Base-by-base conservation (phyloP, 2,888 invertebrate genomes). In the Ophioninae sp. region DNA sequence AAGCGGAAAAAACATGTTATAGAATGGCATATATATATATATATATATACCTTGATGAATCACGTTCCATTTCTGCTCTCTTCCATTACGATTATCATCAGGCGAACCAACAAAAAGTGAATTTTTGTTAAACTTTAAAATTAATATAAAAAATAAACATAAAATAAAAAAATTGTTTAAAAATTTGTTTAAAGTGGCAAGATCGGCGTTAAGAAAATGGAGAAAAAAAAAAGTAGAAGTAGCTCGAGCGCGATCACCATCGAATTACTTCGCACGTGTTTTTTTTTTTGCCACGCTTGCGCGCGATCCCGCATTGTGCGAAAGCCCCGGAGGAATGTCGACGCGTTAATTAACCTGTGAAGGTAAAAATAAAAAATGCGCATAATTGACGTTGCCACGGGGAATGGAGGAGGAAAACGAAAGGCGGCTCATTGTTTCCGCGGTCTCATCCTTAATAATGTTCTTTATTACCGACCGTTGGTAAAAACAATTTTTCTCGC, bases 311-410 rank as follows among this genome's bases (percentile, higher is more conserved):
- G 65, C 72, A 79, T 83, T 78, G 67, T 13, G 17, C 72, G 82
- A 83, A 79, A 83, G 79, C 79, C 51, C 41, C 56, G 72, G 79
- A 41, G 79, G 82, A 83, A 83, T 83, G 82, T 76, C 82, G 82
- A 76, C 71, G 76, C 67, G 79, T 83, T 72, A 83, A 83, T 76
- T 74, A 51, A 30, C 61, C 20, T 20, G 67, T 44, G 74, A 20
- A 75, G 61, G 56, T 72, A 58, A 39, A 63, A 76, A 59, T 58
- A 39, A 77, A 61, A 51, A 79, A 64, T 63, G 13, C n/a, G 61
- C 63, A 81, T 73, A 73, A 85, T 68, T 79, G 13, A 51, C 64
- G 76, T 69, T 22, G 41, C 78, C 71, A 51, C 6, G 72, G 65
- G 10, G 20, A 56, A 56, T 71, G 22, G 44, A 39, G 20, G 73